Base-by-base conservation (phyloP, 2,888 invertebrate species). In the Euproctis similis region DNA sequence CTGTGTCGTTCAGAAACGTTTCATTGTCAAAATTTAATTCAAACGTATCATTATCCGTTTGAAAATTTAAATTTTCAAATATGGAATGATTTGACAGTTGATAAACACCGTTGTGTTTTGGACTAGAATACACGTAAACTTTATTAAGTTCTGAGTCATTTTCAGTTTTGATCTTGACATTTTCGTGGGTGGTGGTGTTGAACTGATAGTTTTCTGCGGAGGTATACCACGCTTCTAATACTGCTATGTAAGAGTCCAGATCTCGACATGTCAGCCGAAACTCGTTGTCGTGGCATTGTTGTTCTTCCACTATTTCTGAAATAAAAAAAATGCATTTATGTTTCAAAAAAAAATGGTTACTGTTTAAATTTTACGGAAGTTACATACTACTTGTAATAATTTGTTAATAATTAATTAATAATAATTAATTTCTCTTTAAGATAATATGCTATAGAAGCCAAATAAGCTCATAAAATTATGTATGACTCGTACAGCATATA, bases 251-350 rank as follows among this genome's bases (percentile, higher is more conserved):
- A 2, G 88, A 85, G 62, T 87, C 87, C 40, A 90, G 63, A 36
- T 87, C 86, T 14, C 89, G 86, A 50, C 90, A 90, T 3, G 88
- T 89, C 24, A 90, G 69, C 11, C 87, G 81, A 53, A 90, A 85
- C 53, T 85, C 84, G 59, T 76, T 86, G 54, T 87, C 85, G 64
- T 88, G 81, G 55, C 89, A 89, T 54, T 86, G 86, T 53, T 85
- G 86, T 54, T 87, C 87, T 61, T 88, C 86, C 31, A 90, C 89
- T 46, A 88, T 87, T 85, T 90, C 90, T 89, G 86, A 4, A 87
- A 87, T 55, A 55, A 67, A 36, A 19, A 19, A 8, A 23, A 6
- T n/a, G n/a, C n/a, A n/a, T n/a, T n/a, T n/a, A n/a, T n/a, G n/a
- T n/a, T n/a, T n/a, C n/a, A n/a, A n/a, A n/a, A n/a, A n/a, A n/a